Evolutionary conservation across 2,888 invertebrate species (phyloP), one percentile per base, ranked within the genome.

Genomic region (Kuschelorhynchus macadamiae): DNA sequence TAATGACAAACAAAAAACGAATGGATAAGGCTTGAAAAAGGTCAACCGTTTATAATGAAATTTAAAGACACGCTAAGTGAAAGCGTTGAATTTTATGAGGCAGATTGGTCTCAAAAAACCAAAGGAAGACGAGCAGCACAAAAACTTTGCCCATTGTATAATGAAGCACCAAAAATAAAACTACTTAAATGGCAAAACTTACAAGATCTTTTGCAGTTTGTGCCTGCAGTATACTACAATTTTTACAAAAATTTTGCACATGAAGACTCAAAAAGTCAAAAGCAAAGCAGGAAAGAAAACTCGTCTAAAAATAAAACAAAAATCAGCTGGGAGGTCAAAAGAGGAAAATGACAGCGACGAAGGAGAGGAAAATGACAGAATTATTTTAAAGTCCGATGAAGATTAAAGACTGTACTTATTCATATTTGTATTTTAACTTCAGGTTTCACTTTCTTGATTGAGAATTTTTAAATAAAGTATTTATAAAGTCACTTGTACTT

Each of bases 341-440:
- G 16, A 17, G 12, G 14, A 41, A 12, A 5, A 41, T 41, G 41
- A 12, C 41, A 41, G 41, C 41, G 41, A 41, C 14, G 41, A 41
- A 41, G 41, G 14, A 41, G 41, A 41, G 12, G 41, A 41, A 41
- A 41, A 14, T 41, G 41, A 41, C 41, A 41, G 41, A 14, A 41
- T 41, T 41, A 41, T 41, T 41, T 41, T 41, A 41, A 14, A 41
- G 1, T 41, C n/a, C 4, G 41, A 41, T 41, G 41, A 41, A 41
- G 41, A 25, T 25, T 25, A 25, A 25, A 25, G 25, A 25, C 25
- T 25, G 25, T 25, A 25, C 3, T 3, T 25, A 25, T 25, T 25
- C 25, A 25, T 25, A 25, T 25, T 5, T 25, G 3, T 25, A 5
- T 25, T 25, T 25, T n/a, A n/a, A n/a, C n/a, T n/a, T n/a, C n/a